A percentile compares a stretch with the other conserved stretches of the same genome.
phyloP scores from a whole-genome alignment of 2,888 invertebrate species.

The Odontothrips loti region DNA sequence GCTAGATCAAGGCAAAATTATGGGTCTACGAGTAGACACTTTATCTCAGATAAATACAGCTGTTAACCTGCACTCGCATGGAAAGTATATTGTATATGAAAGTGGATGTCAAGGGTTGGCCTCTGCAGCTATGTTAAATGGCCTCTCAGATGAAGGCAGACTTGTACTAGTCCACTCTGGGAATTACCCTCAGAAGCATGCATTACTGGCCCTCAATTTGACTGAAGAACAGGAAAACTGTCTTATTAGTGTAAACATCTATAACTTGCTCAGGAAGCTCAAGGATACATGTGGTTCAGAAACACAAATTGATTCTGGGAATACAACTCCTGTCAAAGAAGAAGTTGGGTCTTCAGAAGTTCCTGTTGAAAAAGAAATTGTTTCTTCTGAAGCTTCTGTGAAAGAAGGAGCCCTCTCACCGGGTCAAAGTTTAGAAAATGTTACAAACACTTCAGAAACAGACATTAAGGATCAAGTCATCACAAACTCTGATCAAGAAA shows the following conservation, averaged over 20 bases:
- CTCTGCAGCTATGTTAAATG: constrained; percentile 75
- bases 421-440: constrained; percentile 15
- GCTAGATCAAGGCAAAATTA: constrained; percentile 69
- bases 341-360: constrained; percentile 23
- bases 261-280: constrained; percentile 42
- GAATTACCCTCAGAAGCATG: constrained; percentile 73
- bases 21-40: constrained; percentile 78
- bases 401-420: background rate
- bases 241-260: constrained; percentile 70
- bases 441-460: constrained; percentile 25
- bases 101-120: constrained; percentile 82
- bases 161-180: constrained; percentile 76
- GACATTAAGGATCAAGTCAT: constrained; percentile 16
- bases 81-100: constrained; percentile 73
- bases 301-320: constrained; percentile 28
- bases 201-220: constrained; percentile 76
- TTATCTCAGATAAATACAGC: constrained; percentile 81
- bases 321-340: background rate
- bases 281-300: constrained; percentile 28
- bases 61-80: constrained; percentile 70
- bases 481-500: background rate
- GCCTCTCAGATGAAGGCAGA: constrained; percentile 62
- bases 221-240: constrained; percentile 63
- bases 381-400: background rate
- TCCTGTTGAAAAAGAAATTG: constrained; percentile 30